phyloP scores from a whole-genome alignment of 2,888 invertebrate species.

The Hypomecis punctinalis region DNA sequence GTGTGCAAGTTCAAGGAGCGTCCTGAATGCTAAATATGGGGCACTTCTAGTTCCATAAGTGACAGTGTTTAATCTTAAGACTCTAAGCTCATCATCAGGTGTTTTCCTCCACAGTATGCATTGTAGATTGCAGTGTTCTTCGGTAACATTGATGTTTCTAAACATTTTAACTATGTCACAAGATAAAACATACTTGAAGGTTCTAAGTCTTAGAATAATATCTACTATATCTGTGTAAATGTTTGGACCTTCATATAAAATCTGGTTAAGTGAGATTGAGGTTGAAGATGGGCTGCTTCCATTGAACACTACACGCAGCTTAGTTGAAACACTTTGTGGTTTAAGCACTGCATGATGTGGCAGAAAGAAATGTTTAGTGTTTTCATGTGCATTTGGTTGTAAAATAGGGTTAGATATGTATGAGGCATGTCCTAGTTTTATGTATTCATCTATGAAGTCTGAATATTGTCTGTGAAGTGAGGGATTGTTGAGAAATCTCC shows the following conservation, averaged over 20 bases:
- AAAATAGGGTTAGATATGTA: not conserved
- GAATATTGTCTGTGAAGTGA: conserved; percentile 11
- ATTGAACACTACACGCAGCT: conserved; percentile 15
- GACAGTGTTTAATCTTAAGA: not conserved
- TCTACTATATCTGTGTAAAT: conserved; percentile 36
- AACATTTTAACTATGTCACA: conserved; percentile 19
- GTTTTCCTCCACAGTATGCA: conserved; percentile 8
- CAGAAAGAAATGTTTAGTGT: conserved; percentile 2
- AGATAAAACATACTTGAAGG: conserved; percentile 16
- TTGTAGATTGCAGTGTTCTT: conserved; percentile 9
- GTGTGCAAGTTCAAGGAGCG: not conserved
- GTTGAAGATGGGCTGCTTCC: conserved; percentile 8
- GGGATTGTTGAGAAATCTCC: conserved; percentile 5
- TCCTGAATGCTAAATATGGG: not conserved
- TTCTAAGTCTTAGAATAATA: conserved; percentile 19
- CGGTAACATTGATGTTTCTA: conserved; percentile 3
- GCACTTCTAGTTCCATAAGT: conserved; percentile 2
- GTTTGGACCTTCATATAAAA: conserved; percentile 40
- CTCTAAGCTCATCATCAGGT: not conserved
- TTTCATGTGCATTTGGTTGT: not conserved
- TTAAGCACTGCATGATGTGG: conserved; percentile 13
- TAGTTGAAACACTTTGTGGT: conserved; percentile 15
- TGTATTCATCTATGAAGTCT: conserved; percentile 13
- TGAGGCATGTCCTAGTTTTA: conserved; percentile 19
- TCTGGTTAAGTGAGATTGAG: conserved; percentile 34